Base-by-base conservation (phyloP, 2,888 invertebrate genomes). In the Plebejus melissa region DNA sequence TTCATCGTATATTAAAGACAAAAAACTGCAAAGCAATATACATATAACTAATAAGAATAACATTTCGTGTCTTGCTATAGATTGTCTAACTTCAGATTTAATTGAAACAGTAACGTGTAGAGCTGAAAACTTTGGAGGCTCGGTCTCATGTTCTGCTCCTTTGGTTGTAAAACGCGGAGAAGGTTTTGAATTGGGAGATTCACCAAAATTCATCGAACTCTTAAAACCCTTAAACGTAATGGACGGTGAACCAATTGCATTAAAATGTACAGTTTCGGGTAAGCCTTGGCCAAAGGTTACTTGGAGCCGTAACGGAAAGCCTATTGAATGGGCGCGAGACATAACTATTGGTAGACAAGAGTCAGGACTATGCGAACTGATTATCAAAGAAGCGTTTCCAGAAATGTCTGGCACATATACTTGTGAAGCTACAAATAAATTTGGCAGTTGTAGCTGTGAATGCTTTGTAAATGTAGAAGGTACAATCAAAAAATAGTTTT, bases 321-420 rank as follows among this genome's bases (percentile, higher is more conserved):
- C 94, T 74, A 95, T 98, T 78, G 90, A 95, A 82, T 96, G 96
- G 90, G 96, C 96, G 74, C 96, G 97, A 89, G 97, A 97, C 85
- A 95, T 97, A 75, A 94, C 94, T 16, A 95, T 97, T 75, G 94
- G 95, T 60, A 96, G 97, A 87, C 96, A 96, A 82, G 94, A 95
- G 79, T 96, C 97, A 83, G 98, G 98, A 78, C 92, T 95, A 77
- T 97, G 97, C 84, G 96, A 96, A 85, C 93, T 98, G 80, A 95
- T 96, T 79, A 97, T 98, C 81, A 95, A 95, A 79, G 98, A 98
- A 94, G 98, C 97, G 75, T 97, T 97, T 84, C 97, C 97, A 16
- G 98, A 98, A 94, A 97, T 98, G 94, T 96, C 97, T 82, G 98
- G 98, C 77, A 95, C 95, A 86, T 98, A 98, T 87, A 95, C 95